These are phyloP conservation scores for Gymnarchus niloticus DNA, from an alignment of 2,113 vertebrate genomes.

Conservation along the genomic window DNA sequence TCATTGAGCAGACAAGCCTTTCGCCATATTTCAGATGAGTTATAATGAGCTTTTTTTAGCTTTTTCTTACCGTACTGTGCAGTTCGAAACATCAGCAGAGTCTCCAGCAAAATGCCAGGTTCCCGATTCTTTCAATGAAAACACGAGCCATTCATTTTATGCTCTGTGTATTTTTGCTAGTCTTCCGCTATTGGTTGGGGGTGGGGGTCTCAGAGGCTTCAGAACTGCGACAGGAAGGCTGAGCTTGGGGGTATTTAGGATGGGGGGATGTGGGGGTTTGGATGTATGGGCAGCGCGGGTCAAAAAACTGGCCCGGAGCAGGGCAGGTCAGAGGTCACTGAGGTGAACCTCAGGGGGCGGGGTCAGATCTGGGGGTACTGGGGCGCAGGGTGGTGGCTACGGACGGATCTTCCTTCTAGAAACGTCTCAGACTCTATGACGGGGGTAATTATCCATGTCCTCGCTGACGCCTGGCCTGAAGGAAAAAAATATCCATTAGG, in stretches of 20 bases:
- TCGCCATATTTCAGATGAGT: background rate
- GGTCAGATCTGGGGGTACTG: constrained; percentile 51
- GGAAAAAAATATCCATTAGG: constrained; percentile 5
- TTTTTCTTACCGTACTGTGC: background rate
- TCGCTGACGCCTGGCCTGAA: background rate
- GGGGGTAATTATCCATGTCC: background rate
- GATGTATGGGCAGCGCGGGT: constrained; percentile 37
- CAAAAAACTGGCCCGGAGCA: constrained; percentile 41
- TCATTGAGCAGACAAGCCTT: background rate
- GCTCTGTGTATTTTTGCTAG: background rate
- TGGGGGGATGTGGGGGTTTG: constrained; percentile 19
- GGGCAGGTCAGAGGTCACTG: constrained; percentile 66
- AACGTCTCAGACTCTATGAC: background rate
- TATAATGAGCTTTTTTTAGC: background rate
- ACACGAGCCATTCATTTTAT: constrained; percentile 3
- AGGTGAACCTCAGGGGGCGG: constrained; percentile 56
- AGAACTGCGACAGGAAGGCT: background rate
- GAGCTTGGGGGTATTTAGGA: background rate
- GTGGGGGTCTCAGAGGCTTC: background rate
- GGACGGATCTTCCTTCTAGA: background rate
- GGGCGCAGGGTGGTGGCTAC: background rate
- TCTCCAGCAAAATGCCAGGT: background rate
- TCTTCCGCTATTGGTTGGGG: background rate
- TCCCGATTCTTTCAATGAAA: background rate
- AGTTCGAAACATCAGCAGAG: background rate